These are phyloP conservation scores for Struthidea cinerea DNA, from an alignment of 2,113 vertebrate species.

Conservation along the genomic window DNA sequence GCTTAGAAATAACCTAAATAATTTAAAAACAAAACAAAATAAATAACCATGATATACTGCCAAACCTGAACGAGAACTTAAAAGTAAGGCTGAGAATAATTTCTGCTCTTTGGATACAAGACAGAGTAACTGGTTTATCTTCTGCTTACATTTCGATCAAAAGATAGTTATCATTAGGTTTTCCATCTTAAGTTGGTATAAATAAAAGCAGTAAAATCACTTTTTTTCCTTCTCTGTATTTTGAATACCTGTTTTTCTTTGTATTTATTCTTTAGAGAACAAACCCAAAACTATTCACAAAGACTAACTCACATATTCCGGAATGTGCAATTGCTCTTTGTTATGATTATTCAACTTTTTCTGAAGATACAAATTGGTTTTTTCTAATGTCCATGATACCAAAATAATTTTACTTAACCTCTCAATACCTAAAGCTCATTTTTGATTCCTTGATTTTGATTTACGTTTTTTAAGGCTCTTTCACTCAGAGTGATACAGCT, in stretches of 20 bases:
- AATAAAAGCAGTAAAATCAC: not conserved
- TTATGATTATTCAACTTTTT: not conserved
- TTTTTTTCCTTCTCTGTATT: not conserved
- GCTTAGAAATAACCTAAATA: not conserved
- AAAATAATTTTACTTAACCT: not conserved
- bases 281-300: not conserved
- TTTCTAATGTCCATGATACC: not conserved
- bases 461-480: not conserved
- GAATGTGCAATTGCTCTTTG: not conserved
- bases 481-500: not conserved
- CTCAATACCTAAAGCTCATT: not conserved
- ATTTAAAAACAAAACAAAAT: not conserved
- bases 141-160: not conserved
- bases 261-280: not conserved
- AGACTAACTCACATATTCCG: not conserved
- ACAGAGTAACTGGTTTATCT: rapidly evolving
- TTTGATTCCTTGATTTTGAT: not conserved
- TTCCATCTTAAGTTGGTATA: not conserved
- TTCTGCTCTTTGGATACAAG: not conserved
- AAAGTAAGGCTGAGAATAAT: not conserved
- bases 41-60: not conserved
- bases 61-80: not conserved
- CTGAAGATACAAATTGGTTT: not conserved
- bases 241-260: not conserved
- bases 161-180: not conserved